Evolutionary conservation across 2,113 vertebrate genomes (phyloP).

Genomic region (Istiophorus platypterus): DNA sequence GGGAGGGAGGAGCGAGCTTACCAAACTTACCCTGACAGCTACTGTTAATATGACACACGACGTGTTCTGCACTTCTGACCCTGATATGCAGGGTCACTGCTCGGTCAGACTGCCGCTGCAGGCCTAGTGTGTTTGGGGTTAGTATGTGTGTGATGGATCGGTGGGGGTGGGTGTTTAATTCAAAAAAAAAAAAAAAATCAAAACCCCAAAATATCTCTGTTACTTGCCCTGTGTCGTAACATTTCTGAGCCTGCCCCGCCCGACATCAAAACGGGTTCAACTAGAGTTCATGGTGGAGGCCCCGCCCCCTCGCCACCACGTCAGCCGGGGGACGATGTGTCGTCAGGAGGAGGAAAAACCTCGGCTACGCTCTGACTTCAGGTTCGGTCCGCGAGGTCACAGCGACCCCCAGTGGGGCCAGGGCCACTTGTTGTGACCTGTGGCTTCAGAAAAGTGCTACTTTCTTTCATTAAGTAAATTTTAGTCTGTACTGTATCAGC

Average conservation of each 20-base stretch:
- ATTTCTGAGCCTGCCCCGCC: conserved; percentile 52
- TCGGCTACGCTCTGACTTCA: neutral
- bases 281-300: conserved; percentile 71
- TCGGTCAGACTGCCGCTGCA: conserved; percentile 80
- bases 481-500: neutral
- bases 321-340: conserved; percentile 39
- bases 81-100: conserved; percentile 72
- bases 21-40: conserved; percentile 62
- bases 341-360: conserved; percentile 25
- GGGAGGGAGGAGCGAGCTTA: conserved; percentile 35
- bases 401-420: conserved; percentile 61
- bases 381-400: conserved; percentile 17
- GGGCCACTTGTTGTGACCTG: neutral
- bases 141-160: conserved; percentile 8
- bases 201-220: conserved; percentile 72
- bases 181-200: conserved; percentile 33
- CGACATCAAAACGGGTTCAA: conserved; percentile 75
- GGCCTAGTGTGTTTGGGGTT: conserved; percentile 55
- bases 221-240: conserved; percentile 67
- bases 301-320: conserved; percentile 64
- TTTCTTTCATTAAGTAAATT: neutral
- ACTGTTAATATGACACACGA: conserved; percentile 63
- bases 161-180: neutral
- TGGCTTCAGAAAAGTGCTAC: neutral
- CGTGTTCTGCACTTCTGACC: conserved; percentile 75